phyloP scores from a whole-genome alignment of 1,140 invertebrate genomes.

The Zaprionus lachaisei region DNA sequence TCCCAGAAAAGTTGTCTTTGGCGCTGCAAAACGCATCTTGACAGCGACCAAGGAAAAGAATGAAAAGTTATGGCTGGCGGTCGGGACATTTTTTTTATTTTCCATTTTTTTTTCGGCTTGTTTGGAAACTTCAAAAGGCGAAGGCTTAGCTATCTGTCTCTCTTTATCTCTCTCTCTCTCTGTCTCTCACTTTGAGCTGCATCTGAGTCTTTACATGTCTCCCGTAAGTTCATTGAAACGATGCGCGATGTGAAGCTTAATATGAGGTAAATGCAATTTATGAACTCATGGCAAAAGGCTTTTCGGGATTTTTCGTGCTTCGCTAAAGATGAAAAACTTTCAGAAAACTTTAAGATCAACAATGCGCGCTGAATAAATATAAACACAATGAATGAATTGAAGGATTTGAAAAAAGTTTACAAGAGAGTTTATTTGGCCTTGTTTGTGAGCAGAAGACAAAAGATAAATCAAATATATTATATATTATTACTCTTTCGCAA shows the following conservation, averaged over 20 bases:
- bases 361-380: not conserved
- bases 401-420: not conserved
- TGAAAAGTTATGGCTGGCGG: slow-evolving; percentile 64
- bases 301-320: not conserved
- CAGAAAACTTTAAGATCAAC: slow-evolving; percentile 1
- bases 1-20: slow-evolving; percentile 59
- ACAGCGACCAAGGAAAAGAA: slow-evolving; percentile 55
- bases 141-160: slow-evolving; percentile 37
- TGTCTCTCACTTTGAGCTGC: slow-evolving; percentile 21
- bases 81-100: slow-evolving; percentile 23
- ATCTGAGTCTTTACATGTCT: slow-evolving; percentile 33
- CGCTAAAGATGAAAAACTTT: slow-evolving; percentile 10
- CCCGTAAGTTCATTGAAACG: slow-evolving; percentile 56
- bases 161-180: not conserved
- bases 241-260: slow-evolving; percentile 53
- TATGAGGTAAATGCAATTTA: slow-evolving; percentile 59
- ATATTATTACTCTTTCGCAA: not conserved
- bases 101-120: slow-evolving; percentile 8
- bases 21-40: slow-evolving; percentile 67
- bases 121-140: slow-evolving; percentile 40
- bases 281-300: slow-evolving; percentile 18
- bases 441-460: not conserved
- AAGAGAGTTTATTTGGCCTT: not conserved
- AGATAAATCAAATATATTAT: not conserved
- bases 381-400: slow-evolving; percentile 9